Percentiles rank a stretch among this genome's conserved stretches.
These are phyloP conservation scores for Tholera decimalis DNA, from an alignment of 2,888 invertebrate genomes.

Conservation along the genomic window DNA sequence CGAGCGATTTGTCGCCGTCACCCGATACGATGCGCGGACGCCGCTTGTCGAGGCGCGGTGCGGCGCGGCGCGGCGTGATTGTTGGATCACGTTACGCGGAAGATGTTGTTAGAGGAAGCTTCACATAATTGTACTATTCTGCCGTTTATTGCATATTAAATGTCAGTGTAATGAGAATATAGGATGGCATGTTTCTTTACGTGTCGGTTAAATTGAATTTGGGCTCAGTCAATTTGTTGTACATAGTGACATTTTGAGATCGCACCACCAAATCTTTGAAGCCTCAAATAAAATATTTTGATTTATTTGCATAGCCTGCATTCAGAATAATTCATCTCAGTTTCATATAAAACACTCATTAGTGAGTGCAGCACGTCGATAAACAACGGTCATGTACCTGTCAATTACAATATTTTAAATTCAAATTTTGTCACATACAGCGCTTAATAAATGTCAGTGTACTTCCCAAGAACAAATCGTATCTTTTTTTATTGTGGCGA, in stretches of 20 bases:
- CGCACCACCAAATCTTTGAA: neutral
- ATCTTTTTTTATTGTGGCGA: conserved; percentile 42
- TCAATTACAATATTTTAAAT: conserved; percentile 69
- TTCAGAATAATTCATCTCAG: conserved; percentile 52
- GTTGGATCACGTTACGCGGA: conserved; percentile 86
- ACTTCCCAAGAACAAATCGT: conserved; percentile 38
- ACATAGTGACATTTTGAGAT: neutral
- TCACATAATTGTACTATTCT: conserved; percentile 60
- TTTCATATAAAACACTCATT: conserved; percentile 66
- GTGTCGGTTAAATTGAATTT: neutral
- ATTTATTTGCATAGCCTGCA: conserved; percentile 38
- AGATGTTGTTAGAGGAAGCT: conserved; percentile 74
- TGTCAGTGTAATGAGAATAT: conserved; percentile 46
- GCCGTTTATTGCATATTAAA: conserved; percentile 59
- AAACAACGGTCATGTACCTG: conserved; percentile 69
- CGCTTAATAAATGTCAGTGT: conserved; percentile 68
- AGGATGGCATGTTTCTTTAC: conserved; percentile 16
- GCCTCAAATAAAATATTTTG: conserved; percentile 25
- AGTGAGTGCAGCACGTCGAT: conserved; percentile 56
- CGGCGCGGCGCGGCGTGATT: conserved; percentile 75
- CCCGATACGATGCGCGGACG: conserved; percentile 82
- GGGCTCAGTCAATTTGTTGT: neutral
- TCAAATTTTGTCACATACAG: conserved; percentile 61
- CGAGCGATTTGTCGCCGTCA: conserved; percentile 89
- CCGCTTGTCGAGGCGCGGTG: conserved; percentile 66